Base-by-base conservation (phyloP, 92 coral and sea anemone species). In the Palythoa grandiflora region DNA sequence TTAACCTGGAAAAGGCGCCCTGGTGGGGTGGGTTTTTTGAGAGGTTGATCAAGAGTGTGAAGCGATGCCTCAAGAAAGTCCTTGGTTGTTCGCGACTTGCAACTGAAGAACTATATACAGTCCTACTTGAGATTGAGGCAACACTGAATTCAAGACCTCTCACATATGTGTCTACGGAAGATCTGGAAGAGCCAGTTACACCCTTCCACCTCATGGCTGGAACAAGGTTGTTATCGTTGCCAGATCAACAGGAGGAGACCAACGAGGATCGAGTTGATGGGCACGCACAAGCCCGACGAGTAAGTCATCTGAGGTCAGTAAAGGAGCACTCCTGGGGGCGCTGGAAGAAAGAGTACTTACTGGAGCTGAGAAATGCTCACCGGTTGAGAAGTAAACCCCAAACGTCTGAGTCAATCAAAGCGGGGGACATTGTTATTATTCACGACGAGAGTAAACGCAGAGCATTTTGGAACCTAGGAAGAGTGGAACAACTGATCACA, bases 11-110 rank as follows among this genome's bases (percentile, higher is more conserved):
- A 37, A 87, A 87, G 70, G 89, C 89, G 50, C 78, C 84, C 10
- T 87, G 90, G 86, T 87, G 86, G 90, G 90, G 77, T 39, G 52
- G 86, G 86, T 16, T 87, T 11, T 87, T 87, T 75, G 90, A 87
- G 38, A 78, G 59, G 39, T 66, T 87, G 14, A 78, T 78, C 51
- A 87, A 87, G 75, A 77, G 77, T 8, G 79, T 87, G 38, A 87
- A 87, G 78, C 68, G 90, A 87, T 78, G 90, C 71, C 51, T 88
- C 14, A 63, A 68, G 52, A 88, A 88, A 72, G 77, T 77, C 14
- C 90, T 76, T 59, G 73, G 21, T 11, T 36, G 19, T 68, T 21
- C 73, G 19, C 73, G 73, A 68, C 38, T 68, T 21, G 39, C 15
- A 9, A 13, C 1, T 65, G 71, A 65, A 65, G 71, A 68, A 68